Evolutionary conservation across 2,797 vertebrate genomes (phyloP).

Genomic region (Artibeus jamaicensis): DNA sequence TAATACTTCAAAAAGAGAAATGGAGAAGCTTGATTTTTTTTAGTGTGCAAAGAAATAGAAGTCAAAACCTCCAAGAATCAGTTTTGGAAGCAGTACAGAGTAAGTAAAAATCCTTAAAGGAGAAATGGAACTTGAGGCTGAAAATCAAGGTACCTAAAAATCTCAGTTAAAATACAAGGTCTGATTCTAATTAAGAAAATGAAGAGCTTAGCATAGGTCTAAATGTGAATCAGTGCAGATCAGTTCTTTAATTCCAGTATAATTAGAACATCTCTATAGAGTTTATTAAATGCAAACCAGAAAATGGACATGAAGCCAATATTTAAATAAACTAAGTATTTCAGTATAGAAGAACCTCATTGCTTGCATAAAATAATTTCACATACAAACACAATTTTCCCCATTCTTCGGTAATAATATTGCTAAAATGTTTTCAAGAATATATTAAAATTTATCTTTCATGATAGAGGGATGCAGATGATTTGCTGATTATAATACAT

Average conservation of each 20-base stretch:
- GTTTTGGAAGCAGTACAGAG: background rate
- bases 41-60: background rate
- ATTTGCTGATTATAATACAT: background rate
- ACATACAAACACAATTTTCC: background rate
- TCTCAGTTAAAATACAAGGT: conserved; percentile 34
- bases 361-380: background rate
- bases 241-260: conserved; percentile 42
- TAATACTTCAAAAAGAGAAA: background rate
- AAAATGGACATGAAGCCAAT: background rate
- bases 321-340: conserved; percentile 45
- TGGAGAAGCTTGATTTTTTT: background rate
- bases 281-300: conserved; percentile 45
- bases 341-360: background rate
- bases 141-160: background rate
- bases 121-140: background rate
- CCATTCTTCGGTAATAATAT: background rate
- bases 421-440: background rate
- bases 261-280: conserved; percentile 40
- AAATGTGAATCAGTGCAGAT: conserved; percentile 4
- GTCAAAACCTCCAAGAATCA: background rate
- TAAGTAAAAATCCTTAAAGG: background rate
- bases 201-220: conserved; percentile 37
- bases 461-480: background rate
- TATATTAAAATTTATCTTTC: background rate
- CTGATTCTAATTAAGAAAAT: conserved; percentile 46